Percentiles rank a stretch among this genome's conserved stretches.
phyloP scores from a whole-genome alignment of 1,140 invertebrate species.

The Vollenhovia emeryi region DNA sequence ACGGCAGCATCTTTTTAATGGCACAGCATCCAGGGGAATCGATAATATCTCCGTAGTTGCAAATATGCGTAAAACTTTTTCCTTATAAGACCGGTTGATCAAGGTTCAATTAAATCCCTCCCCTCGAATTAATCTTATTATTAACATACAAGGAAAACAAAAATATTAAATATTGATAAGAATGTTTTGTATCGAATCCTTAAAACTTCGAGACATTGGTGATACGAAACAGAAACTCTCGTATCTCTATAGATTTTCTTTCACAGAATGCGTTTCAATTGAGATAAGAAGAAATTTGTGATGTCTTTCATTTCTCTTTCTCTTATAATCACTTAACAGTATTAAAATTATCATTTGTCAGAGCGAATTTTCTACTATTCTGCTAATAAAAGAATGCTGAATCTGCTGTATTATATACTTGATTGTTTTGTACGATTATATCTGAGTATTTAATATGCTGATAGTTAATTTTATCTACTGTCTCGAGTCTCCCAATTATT shows the following conservation, averaged over 20 bases:
- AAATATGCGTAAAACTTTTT: slow-evolving; percentile 6
- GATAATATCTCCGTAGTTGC: neutral
- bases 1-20: neutral
- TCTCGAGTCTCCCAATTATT: neutral
- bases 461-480: neutral
- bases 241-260: neutral
- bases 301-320: neutral
- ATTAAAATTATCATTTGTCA: neutral
- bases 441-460: neutral
- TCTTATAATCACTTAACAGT: neutral
- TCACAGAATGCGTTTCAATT: neutral
- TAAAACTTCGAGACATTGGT: neutral
- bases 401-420: neutral
- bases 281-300: neutral
- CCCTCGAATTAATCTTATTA: neutral
- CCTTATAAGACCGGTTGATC: slow-evolving; percentile 26
- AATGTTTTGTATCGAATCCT: neutral
- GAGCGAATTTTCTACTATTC: neutral
- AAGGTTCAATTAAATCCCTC: slow-evolving; percentile 18
- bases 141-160: neutral
- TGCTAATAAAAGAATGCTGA: neutral
- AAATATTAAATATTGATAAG: neutral
- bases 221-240: neutral
- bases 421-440: neutral
- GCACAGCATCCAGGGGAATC: neutral